Conservation (phyloP, 2,797 vertebrate genomes). For the Lepus oiostolus region DNA sequence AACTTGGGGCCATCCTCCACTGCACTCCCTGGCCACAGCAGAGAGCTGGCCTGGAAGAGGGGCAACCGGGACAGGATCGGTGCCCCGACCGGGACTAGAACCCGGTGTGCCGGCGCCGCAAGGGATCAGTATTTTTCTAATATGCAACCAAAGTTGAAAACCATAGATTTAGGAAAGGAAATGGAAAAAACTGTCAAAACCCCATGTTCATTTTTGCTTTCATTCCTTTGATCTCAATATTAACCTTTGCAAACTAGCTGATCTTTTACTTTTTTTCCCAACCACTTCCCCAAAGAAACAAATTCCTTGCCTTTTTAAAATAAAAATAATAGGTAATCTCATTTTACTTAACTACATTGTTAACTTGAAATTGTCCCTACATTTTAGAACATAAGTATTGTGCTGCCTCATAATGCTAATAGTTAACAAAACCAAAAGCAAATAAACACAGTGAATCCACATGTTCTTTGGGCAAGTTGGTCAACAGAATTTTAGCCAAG, state of each 20-base stretch:
- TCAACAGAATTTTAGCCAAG: background rate
- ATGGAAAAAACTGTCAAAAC: background rate
- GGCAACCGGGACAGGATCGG: too few species aligned
- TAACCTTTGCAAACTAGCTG: conserved; percentile 25
- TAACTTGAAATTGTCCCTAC: conserved; percentile 3
- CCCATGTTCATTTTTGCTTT: background rate
- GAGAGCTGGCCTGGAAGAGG: too few species aligned
- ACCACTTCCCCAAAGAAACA: conserved; percentile 48
- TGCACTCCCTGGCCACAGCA: too few species aligned
- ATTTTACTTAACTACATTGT: conserved; percentile 52
- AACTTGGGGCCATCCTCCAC: too few species aligned
- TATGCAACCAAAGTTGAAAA: background rate
- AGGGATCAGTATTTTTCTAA: background rate
- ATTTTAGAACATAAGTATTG: conserved; percentile 29
- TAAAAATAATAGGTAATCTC: conserved; percentile 28
- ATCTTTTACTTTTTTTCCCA: conserved; percentile 34
- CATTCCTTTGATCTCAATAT: background rate
- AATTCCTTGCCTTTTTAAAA: conserved; percentile 60
- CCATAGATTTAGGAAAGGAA: conserved; percentile 5
- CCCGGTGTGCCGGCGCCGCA: too few species aligned
- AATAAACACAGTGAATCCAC: background rate
- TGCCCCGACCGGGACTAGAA: too few species aligned
- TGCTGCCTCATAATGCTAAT: background rate
- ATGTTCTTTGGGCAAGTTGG: background rate
- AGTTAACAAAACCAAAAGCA: conserved; percentile 37